Percentiles rank a stretch among this genome's conserved stretches.
Evolutionary conservation across 2,888 invertebrate species (phyloP).

Genomic region (Diplolepis rosae): DNA sequence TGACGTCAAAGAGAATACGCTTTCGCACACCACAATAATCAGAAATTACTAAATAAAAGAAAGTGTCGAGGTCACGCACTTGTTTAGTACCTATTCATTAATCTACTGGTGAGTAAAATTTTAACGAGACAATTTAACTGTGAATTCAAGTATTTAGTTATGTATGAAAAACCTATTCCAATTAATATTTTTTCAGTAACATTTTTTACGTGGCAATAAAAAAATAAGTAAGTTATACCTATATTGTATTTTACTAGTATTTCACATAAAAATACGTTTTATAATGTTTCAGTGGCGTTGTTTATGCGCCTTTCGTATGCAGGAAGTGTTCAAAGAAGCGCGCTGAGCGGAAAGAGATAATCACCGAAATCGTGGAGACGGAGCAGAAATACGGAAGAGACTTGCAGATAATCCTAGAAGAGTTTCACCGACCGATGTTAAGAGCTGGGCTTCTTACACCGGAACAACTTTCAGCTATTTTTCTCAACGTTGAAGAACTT

Average conservation of each 20-base stretch:
- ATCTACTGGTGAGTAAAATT: too few species aligned
- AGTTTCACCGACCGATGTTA: constrained; percentile 94
- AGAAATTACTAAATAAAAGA: constrained; percentile 49
- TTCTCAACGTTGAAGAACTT: constrained; percentile 94
- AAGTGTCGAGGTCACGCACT: constrained; percentile 36
- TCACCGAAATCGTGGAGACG: constrained; percentile 96
- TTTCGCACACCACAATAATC: constrained; percentile 48
- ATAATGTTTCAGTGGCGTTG: constrained; percentile 75
- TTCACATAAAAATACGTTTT: neutral
- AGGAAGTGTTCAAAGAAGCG: constrained; percentile 91
- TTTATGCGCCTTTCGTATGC: constrained; percentile 87
- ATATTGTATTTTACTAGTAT: neutral
- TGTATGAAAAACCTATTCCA: too few species aligned
- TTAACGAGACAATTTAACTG: too few species aligned
- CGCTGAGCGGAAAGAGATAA: constrained; percentile 93
- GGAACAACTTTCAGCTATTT: constrained; percentile 93
- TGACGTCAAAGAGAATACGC: too few species aligned
- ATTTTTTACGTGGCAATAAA: too few species aligned
- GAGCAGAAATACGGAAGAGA: constrained; percentile 97
- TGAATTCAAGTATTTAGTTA: too few species aligned
- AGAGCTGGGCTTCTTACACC: constrained; percentile 92
- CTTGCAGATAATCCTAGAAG: constrained; percentile 92
- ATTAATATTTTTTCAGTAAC: too few species aligned
- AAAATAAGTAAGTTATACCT: too few species aligned
- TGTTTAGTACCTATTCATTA: neutral